These are phyloP conservation scores for Reticulitermes lucifugus DNA, from an alignment of 2,888 invertebrate species.

Conservation along the genomic window DNA sequence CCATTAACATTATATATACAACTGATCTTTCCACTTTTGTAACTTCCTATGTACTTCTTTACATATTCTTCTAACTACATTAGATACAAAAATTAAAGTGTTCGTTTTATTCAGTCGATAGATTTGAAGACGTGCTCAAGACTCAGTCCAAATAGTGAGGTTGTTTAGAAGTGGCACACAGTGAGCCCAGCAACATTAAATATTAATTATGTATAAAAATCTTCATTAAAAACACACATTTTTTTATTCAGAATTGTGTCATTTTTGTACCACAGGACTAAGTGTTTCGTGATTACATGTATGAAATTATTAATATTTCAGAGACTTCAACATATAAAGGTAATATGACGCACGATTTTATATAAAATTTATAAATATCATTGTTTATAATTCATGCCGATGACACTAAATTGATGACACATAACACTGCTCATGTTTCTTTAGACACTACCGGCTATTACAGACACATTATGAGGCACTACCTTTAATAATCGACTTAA, in stretches of 20 bases:
- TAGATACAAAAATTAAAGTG: slow-evolving; percentile 26
- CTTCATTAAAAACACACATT: neutral
- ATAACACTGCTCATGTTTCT: neutral
- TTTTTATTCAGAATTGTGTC: neutral
- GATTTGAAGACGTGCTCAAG: slow-evolving; percentile 19
- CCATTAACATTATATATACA: slow-evolving; percentile 14
- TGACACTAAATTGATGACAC: slow-evolving; percentile 7
- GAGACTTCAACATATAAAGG: slow-evolving; percentile 1
- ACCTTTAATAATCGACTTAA: neutral
- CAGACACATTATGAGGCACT: slow-evolving; percentile 18
- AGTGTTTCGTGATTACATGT: neutral
- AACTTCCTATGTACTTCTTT: neutral
- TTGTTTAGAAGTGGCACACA: slow-evolving; percentile 19
- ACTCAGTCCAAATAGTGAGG: neutral
- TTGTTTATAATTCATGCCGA: neutral
- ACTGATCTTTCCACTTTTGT: neutral
- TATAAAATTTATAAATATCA: slow-evolving; percentile 26
- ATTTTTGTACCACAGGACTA: slow-evolving; percentile 30
- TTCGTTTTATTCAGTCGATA: slow-evolving; percentile 23
- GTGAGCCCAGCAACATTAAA: neutral
- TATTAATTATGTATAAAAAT: slow-evolving; percentile 23
- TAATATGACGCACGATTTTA: slow-evolving; percentile 6
- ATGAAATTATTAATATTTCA: neutral
- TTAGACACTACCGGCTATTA: neutral
- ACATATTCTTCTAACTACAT: slow-evolving; percentile 6